A percentile compares a stretch with the other conserved stretches of the same genome.
Conservation (phyloP, 1,140 invertebrate genomes). For the Penaeus japonicus region DNA sequence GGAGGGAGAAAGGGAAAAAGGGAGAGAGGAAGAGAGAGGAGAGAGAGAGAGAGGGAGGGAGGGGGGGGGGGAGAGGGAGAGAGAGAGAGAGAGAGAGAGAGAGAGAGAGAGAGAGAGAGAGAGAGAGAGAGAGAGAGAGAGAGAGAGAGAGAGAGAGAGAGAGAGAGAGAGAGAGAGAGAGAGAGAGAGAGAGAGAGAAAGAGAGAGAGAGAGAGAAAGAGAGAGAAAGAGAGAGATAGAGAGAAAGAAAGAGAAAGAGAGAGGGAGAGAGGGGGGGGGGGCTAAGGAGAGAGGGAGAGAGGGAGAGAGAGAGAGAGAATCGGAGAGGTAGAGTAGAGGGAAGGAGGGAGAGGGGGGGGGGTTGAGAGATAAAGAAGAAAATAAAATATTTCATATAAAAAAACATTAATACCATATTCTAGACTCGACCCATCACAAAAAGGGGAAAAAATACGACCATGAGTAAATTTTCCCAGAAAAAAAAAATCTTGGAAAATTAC, state of each 20-base stretch:
- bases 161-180: neutral
- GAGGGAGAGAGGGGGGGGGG: neutral
- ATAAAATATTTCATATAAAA: no score
- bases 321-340: neutral
- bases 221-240: neutral
- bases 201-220: neutral
- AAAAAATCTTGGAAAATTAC: no score
- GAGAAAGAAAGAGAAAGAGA: neutral
- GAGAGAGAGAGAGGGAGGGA: neutral
- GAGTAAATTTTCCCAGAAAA: no score
- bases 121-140: neutral
- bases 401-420: no score
- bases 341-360: no score
- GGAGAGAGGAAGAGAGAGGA: no score
- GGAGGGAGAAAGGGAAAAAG: neutral
- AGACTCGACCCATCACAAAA: no score
- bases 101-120: neutral
- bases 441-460: no score
- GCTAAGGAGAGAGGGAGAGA: neutral
- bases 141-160: neutral
- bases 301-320: neutral
- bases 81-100: neutral
- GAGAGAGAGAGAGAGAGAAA: neutral
- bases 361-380: no score
- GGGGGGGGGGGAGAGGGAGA: neutral